These are phyloP conservation scores for Gobiocypris rarus DNA, from an alignment of 2,113 vertebrate genomes.

Conservation along the genomic window DNA sequence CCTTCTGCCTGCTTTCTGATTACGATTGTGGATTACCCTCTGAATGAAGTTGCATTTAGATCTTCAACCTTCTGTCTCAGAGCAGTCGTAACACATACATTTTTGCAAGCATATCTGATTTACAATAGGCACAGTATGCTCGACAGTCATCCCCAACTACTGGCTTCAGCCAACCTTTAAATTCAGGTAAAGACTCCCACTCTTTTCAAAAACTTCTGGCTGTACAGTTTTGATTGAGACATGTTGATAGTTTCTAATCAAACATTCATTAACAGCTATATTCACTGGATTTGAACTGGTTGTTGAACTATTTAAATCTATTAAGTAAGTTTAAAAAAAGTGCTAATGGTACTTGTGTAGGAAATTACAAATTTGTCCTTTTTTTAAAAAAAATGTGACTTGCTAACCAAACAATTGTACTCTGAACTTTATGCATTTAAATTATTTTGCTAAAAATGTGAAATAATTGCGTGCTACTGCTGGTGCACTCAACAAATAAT, in stretches of 20 bases:
- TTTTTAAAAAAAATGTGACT: too few species aligned
- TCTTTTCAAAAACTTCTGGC: not conserved
- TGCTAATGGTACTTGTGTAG: too few species aligned
- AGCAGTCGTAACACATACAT: too few species aligned
- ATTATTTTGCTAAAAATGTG: not conserved
- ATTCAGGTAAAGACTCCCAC: not conserved
- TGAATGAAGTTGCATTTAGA: too few species aligned
- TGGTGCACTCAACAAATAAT: too few species aligned
- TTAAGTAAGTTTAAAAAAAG: too few species aligned
- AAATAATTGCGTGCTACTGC: too few species aligned
- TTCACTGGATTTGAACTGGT: conserved; percentile 22
- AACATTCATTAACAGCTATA: conserved; percentile 1
- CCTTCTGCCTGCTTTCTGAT: too few species aligned
- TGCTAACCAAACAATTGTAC: too few species aligned
- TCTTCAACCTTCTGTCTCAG: too few species aligned
- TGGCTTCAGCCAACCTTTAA: not conserved
- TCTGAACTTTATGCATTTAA: not conserved
- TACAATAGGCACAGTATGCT: conserved; percentile 31
- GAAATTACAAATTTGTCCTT: too few species aligned
- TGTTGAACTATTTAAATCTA: not conserved
- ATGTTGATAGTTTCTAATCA: not conserved
- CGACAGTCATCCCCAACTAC: not conserved
- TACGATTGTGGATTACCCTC: too few species aligned
- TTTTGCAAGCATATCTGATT: conserved; percentile 50
- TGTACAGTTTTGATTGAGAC: conserved; percentile 40